Base-by-base conservation (phyloP, 2,797 vertebrate genomes). In the Rallus crepitans region DNA sequence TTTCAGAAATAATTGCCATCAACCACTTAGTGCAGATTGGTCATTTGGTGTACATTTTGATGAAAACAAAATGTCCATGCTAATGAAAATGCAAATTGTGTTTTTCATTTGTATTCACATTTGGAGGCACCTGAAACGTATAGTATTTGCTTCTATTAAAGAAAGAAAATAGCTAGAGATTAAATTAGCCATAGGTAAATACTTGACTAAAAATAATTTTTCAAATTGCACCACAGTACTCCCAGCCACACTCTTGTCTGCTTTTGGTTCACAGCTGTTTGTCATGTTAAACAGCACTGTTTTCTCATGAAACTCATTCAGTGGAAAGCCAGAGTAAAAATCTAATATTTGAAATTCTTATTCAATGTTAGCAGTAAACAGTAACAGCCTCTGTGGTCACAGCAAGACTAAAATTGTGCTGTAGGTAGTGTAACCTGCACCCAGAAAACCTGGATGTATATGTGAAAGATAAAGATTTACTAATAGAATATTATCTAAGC, bases 1-100 rank as follows among this genome's bases (percentile, higher is more conserved):
- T 96, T 92, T 73, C 73, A 80, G 53, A 76, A 90, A 45, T 73
- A 88, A 77, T 89, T 90, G 28, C 14, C 25, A 56, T 72, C 52
- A 90, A 31, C 18, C 35, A 72, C 23, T 88, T 80, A 89, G 14
- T 21, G 12, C 33, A 75, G 48, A 82, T 79, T 82, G 53, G 71
- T 61, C 57, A 50, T 71, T 81, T 82, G 57, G 20, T 78, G 14
- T 57, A 63, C 28, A 77, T 81, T 45, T 60, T 53, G 31, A 50
- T 50, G 72, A 89, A 95, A 82, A 82, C 7, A 76, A 82, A 79
- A 33, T 18, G 24, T 57, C 33, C 87, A 16, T 53, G 28, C 9
- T 93, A 84, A 84, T 93, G 53, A 85, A 70, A 48, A 89, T 53
- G 25, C 6, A 90, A 95, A 82, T 72, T 8, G 5, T 33, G 7